A percentile compares a stretch with the other conserved stretches of the same genome.
phyloP scores from a whole-genome alignment of 2,888 invertebrate species.

The Cryptops parisi region DNA sequence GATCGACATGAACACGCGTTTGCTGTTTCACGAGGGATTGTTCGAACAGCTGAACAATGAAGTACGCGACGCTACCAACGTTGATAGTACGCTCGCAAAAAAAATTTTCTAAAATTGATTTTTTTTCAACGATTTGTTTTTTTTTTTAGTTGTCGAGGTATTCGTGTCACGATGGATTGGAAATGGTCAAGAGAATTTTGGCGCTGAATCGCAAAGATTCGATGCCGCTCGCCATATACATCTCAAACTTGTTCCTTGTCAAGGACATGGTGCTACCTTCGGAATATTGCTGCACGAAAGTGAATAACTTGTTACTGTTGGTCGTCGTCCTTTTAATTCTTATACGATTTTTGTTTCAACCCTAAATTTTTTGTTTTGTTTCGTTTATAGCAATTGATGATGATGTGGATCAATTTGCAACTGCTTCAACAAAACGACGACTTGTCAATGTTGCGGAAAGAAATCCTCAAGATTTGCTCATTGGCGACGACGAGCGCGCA shows the following conservation, averaged over 20 bases:
- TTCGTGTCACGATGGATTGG: not conserved
- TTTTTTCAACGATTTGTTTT: too few species aligned
- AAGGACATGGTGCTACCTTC: not conserved
- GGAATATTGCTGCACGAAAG: not conserved
- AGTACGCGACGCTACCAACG: not conserved
- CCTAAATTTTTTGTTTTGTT: not conserved
- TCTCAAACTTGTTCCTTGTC: slow-evolving; percentile 1
- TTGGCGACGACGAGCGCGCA: slow-evolving; percentile 5
- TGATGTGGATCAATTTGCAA: slow-evolving; percentile 1
- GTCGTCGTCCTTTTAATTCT: not conserved
- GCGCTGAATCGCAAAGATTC: not conserved
- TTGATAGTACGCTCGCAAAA: not conserved
- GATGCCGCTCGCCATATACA: not conserved
- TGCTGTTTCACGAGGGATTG: not conserved
- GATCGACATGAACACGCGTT: not conserved
- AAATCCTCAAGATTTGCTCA: not conserved
- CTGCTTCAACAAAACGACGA: not conserved
- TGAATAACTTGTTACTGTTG: not conserved
- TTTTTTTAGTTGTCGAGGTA: not conserved
- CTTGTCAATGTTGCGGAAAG: not conserved
- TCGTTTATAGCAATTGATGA: slow-evolving; percentile 2
- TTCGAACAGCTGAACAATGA: slow-evolving; percentile 1
- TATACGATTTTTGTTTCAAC: not conserved
- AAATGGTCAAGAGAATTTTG: not conserved
- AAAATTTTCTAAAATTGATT: not conserved